Base-by-base conservation (phyloP, 1,140 invertebrate genomes). In the Venturia canescens region DNA sequence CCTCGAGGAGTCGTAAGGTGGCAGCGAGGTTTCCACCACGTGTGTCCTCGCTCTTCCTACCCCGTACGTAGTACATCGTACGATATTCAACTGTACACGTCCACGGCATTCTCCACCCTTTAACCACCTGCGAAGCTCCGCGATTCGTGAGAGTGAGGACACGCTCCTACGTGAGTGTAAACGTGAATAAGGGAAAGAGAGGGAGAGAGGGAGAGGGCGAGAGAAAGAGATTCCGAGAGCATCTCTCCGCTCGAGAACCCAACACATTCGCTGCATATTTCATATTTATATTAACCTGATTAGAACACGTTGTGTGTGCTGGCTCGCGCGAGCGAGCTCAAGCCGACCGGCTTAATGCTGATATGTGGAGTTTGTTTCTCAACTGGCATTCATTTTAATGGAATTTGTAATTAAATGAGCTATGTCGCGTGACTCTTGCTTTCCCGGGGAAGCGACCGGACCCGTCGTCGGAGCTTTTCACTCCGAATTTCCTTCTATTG, bases 271-370 rank as follows among this genome's bases (percentile, higher is more conserved):
- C 88, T 92, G 89, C 91, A 92, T 92, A 92, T 92, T 92, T 92
- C 91, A 92, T 91, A 92, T 92, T 92, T 92, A 92, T 92, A 92
- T 92, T 92, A 92, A 92, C 90, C 90, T 92, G 89, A 92, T 92
- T 92, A 92, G 90, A 90, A 91, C 88, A 87, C 90, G 91, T 92
- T 89, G 75, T 77, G 34, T 77, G 74, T 53, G 57, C 34, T 18
- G n/a, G 18, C 26, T 53, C 63, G 26, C 18, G 48, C 48, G 48
- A 50, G 48, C 60, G n/a, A 27, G 57, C 75, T 63, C 75, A 77
- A 66, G 87, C 88, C 90, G 82, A 83, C 82, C 84, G 83, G 85
- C 88, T 90, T 92, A 92, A 92, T 91, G 86, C 86, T 88, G 90
- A 92, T 92, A 91, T 92, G 91, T 92, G 88, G 89, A 90, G 85